Percentiles rank a stretch among this genome's conserved stretches.
phyloP scores from a whole-genome alignment of 2,888 invertebrate genomes.

The Campoplex capitator region DNA sequence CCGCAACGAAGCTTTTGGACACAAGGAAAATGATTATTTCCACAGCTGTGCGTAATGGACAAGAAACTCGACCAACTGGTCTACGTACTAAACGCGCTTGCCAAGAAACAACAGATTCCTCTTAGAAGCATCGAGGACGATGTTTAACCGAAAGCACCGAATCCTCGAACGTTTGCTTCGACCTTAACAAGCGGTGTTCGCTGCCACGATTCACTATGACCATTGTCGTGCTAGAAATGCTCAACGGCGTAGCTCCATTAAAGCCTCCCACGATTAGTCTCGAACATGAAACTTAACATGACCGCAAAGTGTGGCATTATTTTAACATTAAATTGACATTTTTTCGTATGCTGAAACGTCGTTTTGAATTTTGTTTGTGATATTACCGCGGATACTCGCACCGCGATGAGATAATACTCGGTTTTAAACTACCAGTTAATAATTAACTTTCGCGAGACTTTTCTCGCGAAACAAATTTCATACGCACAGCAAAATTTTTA shows the following conservation, averaged over 20 bases:
- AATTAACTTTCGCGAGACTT: background rate
- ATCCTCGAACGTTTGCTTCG: constrained; percentile 50
- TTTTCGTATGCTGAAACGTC: constrained; percentile 1
- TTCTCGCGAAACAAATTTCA: constrained; percentile 26
- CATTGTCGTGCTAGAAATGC: constrained; percentile 71
- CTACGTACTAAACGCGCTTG: constrained; percentile 86
- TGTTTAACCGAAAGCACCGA: constrained; percentile 82
- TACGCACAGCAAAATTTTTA: constrained; percentile 56
- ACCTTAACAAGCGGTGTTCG: constrained; percentile 55
- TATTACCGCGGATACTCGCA: background rate
- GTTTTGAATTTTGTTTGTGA: background rate
- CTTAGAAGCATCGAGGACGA: constrained; percentile 85
- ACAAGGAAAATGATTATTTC: constrained; percentile 56
- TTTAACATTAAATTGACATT: constrained; percentile 1
- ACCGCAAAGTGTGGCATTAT: background rate
- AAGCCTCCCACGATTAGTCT: constrained; percentile 23
- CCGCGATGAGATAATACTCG: background rate
- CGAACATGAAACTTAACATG: constrained; percentile 6
- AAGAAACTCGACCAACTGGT: constrained; percentile 86
- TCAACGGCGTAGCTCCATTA: constrained; percentile 64
- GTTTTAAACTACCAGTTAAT: background rate
- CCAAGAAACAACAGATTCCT: constrained; percentile 86
- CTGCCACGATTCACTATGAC: constrained; percentile 73
- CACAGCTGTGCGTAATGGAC: constrained; percentile 85
- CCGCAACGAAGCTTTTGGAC: constrained; percentile 20